Evolutionary conservation across 1,140 invertebrate genomes (phyloP), one percentile per base, ranked within the genome.

Genomic region (Penaeus indicus): DNA sequence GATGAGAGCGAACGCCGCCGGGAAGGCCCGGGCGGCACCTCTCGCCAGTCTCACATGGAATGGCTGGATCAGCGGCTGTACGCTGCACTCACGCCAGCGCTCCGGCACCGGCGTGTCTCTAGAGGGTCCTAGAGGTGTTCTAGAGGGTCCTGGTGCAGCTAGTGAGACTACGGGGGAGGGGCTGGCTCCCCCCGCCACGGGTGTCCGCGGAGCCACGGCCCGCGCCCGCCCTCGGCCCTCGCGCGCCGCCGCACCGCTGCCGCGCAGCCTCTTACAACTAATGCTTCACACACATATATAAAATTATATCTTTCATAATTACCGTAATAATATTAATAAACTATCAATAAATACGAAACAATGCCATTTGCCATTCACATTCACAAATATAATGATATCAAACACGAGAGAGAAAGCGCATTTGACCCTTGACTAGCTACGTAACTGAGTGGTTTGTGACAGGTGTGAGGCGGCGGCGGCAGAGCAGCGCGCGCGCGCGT

Each of bases 91-190:
- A 84, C 82, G 82, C 64, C 63, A 84, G 82, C 69, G 82, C 63
- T 64, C 82, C 47, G 82, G 82, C 82, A 84, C 82, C 69, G 82
- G 64, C 82, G 82, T 84, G 82, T 67, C 64, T 84, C 64, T 84
- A 67, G 82, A 84, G 82, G 82, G 82, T 84, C 64, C 82, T 84
- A 84, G 82, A 84, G 82, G 82, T 84, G 82, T 84, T 63, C 82
- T 84, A 84, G 38, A 84, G 82, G 82, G 82, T 84, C 82, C 82
- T 84, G 82, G 82, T 84, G 82, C 82, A 84, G 82, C 82, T 84
- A 84, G 82, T 84, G 82, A 84, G 82, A 84, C 82, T 84, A 84
- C 62, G 62, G 82, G 82, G 63, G 82, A 84, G 82, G 82, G 82
- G 82, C 82, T 84, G 82, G 82, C 63, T 67, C 63, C 42, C 82